Conservation (phyloP, 2,888 invertebrate species). For the Bedellia somnulentella region DNA sequence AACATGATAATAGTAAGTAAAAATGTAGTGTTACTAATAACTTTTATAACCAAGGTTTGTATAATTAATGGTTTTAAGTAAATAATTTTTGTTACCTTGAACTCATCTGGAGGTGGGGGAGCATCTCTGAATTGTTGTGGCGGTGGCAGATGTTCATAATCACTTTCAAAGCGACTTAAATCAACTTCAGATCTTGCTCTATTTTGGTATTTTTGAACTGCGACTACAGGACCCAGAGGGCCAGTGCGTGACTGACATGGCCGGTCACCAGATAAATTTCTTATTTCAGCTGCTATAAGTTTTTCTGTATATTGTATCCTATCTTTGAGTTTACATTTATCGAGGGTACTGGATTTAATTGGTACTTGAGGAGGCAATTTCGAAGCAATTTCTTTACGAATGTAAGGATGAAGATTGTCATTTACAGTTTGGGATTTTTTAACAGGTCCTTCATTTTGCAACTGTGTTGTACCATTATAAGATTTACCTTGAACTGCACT, state of each 20-base stretch:
- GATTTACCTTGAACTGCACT: slow-evolving; percentile 47
- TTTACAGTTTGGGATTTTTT: slow-evolving; percentile 50
- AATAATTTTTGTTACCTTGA: slow-evolving; percentile 37
- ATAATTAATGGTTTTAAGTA: too few relatives aligned
- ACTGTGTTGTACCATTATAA: slow-evolving; percentile 26
- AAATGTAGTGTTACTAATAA: too few relatives aligned
- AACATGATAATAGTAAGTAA: too few relatives aligned
- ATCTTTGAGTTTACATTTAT: slow-evolving; percentile 40
- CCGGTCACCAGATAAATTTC: slow-evolving; percentile 40
- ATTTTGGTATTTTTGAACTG: slow-evolving; percentile 31
- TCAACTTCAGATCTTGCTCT: slow-evolving; percentile 66
- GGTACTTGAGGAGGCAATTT: slow-evolving; percentile 23
- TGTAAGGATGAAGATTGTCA: slow-evolving; percentile 53
- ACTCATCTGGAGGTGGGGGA: slow-evolving; percentile 75
- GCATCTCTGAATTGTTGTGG: slow-evolving; percentile 84
- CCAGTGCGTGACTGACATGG: slow-evolving; percentile 30
- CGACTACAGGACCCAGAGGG: slow-evolving; percentile 23
- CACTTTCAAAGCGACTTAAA: slow-evolving; percentile 54
- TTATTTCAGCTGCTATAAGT: slow-evolving; percentile 49
- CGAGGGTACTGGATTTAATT: slow-evolving; percentile 23
- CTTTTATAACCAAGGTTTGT: too few relatives aligned
- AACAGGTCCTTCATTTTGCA: slow-evolving; percentile 30
- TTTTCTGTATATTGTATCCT: slow-evolving; percentile 54
- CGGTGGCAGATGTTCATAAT: slow-evolving; percentile 76
- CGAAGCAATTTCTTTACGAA: slow-evolving; percentile 45